phyloP scores from a whole-genome alignment of 2,113 vertebrate species.

The Elephantulus edwardii region DNA sequence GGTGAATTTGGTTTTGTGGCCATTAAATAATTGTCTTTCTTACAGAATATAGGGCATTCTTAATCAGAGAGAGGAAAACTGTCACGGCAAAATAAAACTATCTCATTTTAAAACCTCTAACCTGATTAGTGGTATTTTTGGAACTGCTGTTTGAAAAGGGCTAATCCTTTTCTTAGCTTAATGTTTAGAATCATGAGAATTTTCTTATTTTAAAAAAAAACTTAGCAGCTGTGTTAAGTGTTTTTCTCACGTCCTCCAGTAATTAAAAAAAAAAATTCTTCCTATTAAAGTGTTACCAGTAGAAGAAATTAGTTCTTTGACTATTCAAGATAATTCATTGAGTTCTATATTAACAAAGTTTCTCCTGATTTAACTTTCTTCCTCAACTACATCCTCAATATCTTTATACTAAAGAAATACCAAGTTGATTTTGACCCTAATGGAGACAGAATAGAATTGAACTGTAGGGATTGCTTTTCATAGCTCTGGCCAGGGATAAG shows the following conservation, averaged over 20 bases:
- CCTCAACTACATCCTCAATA: not conserved
- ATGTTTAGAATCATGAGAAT: slow-evolving; percentile 30
- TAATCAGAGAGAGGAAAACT: not conserved
- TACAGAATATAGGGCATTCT: slow-evolving; percentile 12
- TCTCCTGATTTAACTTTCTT: not conserved
- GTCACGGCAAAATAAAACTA: slow-evolving; percentile 28
- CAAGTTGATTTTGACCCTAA: no score
- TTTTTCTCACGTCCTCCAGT: slow-evolving; percentile 20
- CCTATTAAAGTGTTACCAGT: not conserved
- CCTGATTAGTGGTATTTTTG: slow-evolving; percentile 47
- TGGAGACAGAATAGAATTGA: no score
- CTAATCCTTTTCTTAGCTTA: slow-evolving; percentile 38
- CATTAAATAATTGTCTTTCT: not conserved
- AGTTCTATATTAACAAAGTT: not conserved
- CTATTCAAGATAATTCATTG: not conserved
- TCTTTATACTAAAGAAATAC: not conserved
- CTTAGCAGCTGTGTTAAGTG: not conserved
- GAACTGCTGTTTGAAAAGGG: slow-evolving; percentile 21
- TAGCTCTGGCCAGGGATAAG: no score
- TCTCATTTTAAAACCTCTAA: slow-evolving; percentile 22
- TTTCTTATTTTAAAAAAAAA: slow-evolving; percentile 50
- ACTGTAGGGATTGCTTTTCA: no score
- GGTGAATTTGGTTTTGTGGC: slow-evolving; percentile 7
- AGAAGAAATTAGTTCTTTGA: slow-evolving; percentile 1
- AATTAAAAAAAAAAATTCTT: slow-evolving; percentile 17